Evolutionary conservation across 2,113 vertebrate genomes (phyloP), one percentile per base, ranked within the genome.

Genomic region (Colistium nudipinnis): DNA sequence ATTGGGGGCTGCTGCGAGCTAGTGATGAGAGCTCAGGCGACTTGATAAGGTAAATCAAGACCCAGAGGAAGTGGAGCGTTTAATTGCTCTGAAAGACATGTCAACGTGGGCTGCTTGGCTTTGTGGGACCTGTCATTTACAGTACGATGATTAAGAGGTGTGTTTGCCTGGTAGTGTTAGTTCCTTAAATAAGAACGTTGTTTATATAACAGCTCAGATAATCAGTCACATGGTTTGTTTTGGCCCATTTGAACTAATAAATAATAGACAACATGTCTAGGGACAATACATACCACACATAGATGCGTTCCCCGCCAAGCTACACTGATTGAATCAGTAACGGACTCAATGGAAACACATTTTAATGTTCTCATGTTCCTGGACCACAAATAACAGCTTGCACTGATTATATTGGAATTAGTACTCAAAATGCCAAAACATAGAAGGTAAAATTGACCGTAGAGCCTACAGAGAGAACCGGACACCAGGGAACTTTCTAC

Each of bases 41-140:
- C 44, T 59, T 74, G 85, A 89, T 89, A 87, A 86, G 83, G 81
- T 91, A 87, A 90, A 90, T 90, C 80, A 85, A 78, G 78, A 80
- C 78, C 71, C 74, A 61, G 74, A 78, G 82, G 82, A 86, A 91
- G 70, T 71, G 74, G 82, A 90, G 82, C 89, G 77, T 86, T 91
- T 90, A 90, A 91, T 89, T 91, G 85, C 78, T 67, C 39, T 70
- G 77, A 88, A 77, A 89, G 81, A 86, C 70, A 41, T 81, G 82
- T 80, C 81, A 86, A 57, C 51, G 80, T 82, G 73, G 84, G 84
- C 74, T 77, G 66, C 48, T 66, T 59, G 55, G 51, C 83, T 86
- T 87, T 86, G 72, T 74, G 68, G 49, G 63, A 81, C 73, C 76
- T 88, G 87, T 85, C 87, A 88, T 78, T 72, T 75, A 72, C 74